Evolutionary conservation across 1,140 invertebrate genomes (phyloP).

Genomic region (Papilio polyxenes): DNA sequence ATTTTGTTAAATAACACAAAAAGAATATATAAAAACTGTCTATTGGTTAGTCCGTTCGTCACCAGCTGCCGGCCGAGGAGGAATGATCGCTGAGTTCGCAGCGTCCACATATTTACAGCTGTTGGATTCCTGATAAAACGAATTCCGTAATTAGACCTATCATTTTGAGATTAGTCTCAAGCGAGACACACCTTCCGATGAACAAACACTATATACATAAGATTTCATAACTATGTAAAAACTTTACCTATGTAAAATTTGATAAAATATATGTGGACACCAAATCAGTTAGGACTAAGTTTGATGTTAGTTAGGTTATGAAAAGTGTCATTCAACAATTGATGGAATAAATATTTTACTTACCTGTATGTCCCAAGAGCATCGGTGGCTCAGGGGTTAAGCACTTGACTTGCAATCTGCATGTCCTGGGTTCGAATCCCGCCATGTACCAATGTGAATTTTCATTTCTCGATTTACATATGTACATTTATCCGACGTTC

Average conservation of each 20-base stretch:
- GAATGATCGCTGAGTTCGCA: background rate
- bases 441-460: too few species aligned
- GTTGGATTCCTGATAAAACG: background rate
- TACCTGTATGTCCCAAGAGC: too few species aligned
- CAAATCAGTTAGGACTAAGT: too few species aligned
- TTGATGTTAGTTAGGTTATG: too few species aligned
- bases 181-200: constrained; percentile 16
- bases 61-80: background rate
- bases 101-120: background rate
- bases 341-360: too few species aligned
- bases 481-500: too few species aligned
- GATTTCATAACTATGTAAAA: background rate
- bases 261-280: background rate
- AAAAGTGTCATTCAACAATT: too few species aligned
- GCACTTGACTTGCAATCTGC: too few species aligned
- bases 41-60: background rate
- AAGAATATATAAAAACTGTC: background rate
- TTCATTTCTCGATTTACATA: too few species aligned
- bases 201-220: background rate
- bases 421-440: too few species aligned
- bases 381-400: too few species aligned
- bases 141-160: constrained; percentile 8
- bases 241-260: background rate
- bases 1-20: background rate
- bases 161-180: constrained; percentile 18